phyloP scores from a whole-genome alignment of 2,888 invertebrate genomes.

The Helobdella robusta region DNA sequence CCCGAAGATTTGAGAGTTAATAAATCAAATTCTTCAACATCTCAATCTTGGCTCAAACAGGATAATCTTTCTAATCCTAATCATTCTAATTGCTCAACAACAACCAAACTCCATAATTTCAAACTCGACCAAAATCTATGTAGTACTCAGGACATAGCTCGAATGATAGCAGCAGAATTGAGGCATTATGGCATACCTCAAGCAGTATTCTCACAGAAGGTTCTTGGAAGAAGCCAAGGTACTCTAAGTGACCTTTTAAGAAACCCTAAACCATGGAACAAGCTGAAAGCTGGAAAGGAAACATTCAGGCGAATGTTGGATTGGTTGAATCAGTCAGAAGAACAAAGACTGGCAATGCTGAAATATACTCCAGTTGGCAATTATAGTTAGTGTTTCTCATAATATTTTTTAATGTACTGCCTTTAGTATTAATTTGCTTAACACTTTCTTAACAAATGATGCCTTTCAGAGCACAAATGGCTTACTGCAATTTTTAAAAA shows the following conservation, averaged over 20 bases:
- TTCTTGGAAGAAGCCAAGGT: conserved; percentile 26
- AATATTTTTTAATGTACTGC: neutral
- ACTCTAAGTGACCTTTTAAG: conserved; percentile 27
- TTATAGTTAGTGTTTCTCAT: neutral
- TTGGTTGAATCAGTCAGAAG: conserved; percentile 25
- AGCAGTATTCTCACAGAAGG: conserved; percentile 24
- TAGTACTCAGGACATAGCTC: conserved; percentile 26
- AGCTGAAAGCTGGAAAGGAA: conserved; percentile 26
- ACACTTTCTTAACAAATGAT: too few species aligned
- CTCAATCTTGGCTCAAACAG: too few species aligned
- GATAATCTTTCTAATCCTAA: too few species aligned
- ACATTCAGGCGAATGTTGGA: conserved; percentile 26
- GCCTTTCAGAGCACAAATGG: too few species aligned
- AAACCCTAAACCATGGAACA: conserved; percentile 29
- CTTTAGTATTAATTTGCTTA: neutral
- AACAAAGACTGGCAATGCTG: conserved; percentile 12
- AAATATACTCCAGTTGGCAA: neutral
- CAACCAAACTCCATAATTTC: too few species aligned
- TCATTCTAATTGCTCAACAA: too few species aligned
- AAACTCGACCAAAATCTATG: conserved; percentile 13
- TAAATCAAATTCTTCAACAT: too few species aligned
- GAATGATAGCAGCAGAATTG: conserved; percentile 24
- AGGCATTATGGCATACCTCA: conserved; percentile 26
- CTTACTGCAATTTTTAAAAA: too few species aligned
- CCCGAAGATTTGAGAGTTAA: conserved; percentile 14